Evolutionary conservation across 2,888 invertebrate species (phyloP).

Genomic region (Drosophila mimetica): DNA sequence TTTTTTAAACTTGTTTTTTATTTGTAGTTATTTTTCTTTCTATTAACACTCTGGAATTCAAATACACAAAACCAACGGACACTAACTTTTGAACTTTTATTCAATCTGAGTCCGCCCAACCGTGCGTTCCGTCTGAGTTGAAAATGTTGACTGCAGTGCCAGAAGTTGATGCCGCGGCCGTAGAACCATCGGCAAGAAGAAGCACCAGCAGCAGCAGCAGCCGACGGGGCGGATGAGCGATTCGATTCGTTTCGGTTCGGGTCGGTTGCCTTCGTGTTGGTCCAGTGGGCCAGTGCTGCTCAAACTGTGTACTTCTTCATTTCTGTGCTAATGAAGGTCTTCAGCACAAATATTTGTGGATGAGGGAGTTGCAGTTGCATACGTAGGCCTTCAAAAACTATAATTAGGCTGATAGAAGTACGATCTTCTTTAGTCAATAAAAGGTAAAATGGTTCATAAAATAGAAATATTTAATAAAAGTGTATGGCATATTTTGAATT

Average conservation of each 20-base stretch:
- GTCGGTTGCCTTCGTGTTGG: constrained; percentile 46
- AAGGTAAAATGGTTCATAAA: too few species aligned
- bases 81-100: constrained; percentile 27
- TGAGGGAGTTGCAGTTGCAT: not conserved
- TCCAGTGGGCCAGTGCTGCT: constrained; percentile 16
- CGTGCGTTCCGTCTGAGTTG: constrained; percentile 66
- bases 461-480: too few species aligned
- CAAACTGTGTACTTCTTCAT: constrained; percentile 28
- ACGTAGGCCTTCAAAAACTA: not conserved
- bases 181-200: constrained; percentile 29
- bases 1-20: not conserved
- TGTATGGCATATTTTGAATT: too few species aligned
- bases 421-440: too few species aligned
- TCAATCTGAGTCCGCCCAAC: constrained; percentile 50
- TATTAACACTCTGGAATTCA: not conserved
- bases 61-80: constrained; percentile 6
- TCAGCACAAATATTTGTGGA: not conserved
- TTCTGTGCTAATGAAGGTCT: constrained; percentile 3
- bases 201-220: constrained; percentile 23
- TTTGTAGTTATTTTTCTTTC: not conserved
- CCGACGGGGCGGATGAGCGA: constrained; percentile 20
- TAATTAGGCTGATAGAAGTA: too few species aligned
- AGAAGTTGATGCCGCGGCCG: constrained; percentile 32
- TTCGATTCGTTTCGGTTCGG: constrained; percentile 29
- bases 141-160: constrained; percentile 62